These are phyloP conservation scores for Holothuria glaberrima DNA, from an alignment of 35 echinoderm and acorn worm genomes.

Conservation along the genomic window DNA sequence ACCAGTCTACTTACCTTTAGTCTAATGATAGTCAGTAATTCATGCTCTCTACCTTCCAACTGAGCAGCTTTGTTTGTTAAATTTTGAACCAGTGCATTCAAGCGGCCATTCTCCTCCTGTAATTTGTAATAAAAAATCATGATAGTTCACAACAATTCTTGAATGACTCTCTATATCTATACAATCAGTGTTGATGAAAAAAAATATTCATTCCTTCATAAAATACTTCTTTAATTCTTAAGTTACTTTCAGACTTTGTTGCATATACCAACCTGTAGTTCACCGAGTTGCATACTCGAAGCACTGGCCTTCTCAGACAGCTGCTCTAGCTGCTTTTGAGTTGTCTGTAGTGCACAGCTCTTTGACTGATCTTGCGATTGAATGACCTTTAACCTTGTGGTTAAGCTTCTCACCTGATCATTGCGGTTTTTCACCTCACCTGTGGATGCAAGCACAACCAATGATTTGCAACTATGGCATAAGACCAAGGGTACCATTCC, in stretches of 20 bases:
- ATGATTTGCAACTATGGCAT: too few relatives aligned
- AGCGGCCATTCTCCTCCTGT: constrained; percentile 78
- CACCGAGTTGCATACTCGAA: constrained; percentile 65
- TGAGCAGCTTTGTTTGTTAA: constrained; percentile 74
- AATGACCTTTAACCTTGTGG: constrained; percentile 89
- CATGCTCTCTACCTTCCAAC: constrained; percentile 95
- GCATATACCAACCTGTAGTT: constrained; percentile 69
- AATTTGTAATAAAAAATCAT: neutral
- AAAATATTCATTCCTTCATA: too few relatives aligned
- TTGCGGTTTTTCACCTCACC: constrained; percentile 83
- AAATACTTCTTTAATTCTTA: too few relatives aligned
- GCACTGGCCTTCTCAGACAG: constrained; percentile 77
- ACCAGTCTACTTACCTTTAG: constrained; percentile 74
- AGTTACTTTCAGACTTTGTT: too few relatives aligned
- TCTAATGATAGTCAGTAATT: constrained; percentile 85
- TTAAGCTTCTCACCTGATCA: constrained; percentile 84
- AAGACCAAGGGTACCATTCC: too few relatives aligned
- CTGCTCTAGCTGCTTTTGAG: constrained; percentile 90
- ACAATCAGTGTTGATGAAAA: too few relatives aligned
- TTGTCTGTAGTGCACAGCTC: constrained; percentile 87
- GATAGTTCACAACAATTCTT: too few relatives aligned
- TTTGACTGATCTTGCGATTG: constrained; percentile 97
- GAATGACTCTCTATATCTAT: too few relatives aligned
- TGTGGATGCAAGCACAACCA: neutral
- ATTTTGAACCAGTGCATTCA: constrained; percentile 70